Conservation (phyloP, 2,797 vertebrate genomes). For the Pseudomugil tenellus region DNA sequence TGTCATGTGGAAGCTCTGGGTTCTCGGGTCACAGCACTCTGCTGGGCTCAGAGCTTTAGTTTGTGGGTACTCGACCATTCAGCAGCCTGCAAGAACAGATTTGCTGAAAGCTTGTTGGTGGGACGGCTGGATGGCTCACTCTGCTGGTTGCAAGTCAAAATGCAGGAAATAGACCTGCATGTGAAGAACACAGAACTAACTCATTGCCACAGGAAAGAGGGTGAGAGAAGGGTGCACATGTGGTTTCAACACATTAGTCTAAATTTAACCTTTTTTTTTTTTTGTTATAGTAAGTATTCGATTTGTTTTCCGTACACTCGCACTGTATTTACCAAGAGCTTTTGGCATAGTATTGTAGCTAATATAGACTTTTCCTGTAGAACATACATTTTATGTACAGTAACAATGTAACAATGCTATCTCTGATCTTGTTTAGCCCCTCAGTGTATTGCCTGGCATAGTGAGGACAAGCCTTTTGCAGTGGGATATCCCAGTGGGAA, state of each 20-base stretch:
- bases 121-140: conserved; percentile 85
- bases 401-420: no score
- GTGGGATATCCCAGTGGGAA: conserved; percentile 85
- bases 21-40: conserved; percentile 82
- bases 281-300: not conserved
- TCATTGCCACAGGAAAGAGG: conserved; percentile 81
- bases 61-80: conserved; percentile 68
- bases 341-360: not conserved
- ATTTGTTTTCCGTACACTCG: not conserved
- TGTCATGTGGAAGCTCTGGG: conserved; percentile 80
- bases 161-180: conserved; percentile 69
- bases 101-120: conserved; percentile 80
- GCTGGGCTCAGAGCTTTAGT: conserved; percentile 80
- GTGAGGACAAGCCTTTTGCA: conserved; percentile 82
- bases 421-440: conserved; percentile 25
- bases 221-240: conserved; percentile 49
- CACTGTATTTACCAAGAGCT: not conserved
- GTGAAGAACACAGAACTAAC: conserved; percentile 77
- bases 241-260: not conserved
- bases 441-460: conserved; percentile 84
- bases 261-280: not conserved
- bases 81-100: conserved; percentile 46
- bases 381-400: not conserved
- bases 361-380: no score
- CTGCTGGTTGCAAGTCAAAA: conserved; percentile 83